Evolutionary conservation across 2,797 vertebrate genomes (phyloP).

Genomic region (Chaetophractus vellerosus): DNA sequence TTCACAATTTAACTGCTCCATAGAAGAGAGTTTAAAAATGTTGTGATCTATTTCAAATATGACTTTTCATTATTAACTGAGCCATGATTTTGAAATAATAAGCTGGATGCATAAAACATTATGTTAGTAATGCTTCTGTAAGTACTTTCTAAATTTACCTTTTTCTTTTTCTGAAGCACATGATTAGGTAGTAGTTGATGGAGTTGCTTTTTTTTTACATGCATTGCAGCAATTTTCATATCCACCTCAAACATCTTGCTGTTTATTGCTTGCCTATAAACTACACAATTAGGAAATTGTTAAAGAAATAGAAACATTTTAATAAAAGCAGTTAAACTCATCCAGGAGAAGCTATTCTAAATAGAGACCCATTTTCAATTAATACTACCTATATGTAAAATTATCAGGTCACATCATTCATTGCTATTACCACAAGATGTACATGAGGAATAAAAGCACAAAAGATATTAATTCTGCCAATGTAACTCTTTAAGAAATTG

Average conservation of each 20-base stretch:
- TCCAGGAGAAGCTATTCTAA: constrained; percentile 70
- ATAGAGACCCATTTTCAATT: not conserved
- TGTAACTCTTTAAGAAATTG: constrained; percentile 41
- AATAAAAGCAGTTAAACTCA: constrained; percentile 77
- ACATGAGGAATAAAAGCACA: not conserved
- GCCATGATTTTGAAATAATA: not conserved
- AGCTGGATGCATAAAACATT: constrained; percentile 44
- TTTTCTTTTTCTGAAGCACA: constrained; percentile 93
- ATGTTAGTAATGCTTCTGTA: constrained; percentile 48
- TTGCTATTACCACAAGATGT: not conserved
- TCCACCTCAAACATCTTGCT: constrained; percentile 95
- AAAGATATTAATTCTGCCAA: not conserved
- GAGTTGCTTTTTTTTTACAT: constrained; percentile 93
- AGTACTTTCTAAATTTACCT: constrained; percentile 88
- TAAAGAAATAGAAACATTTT: constrained; percentile 79
- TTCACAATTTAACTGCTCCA: constrained; percentile 32
- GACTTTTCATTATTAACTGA: not conserved
- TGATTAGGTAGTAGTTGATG: constrained; percentile 93
- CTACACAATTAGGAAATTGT: constrained; percentile 89
- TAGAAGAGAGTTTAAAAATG: not conserved
- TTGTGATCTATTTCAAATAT: constrained; percentile 1
- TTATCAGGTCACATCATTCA: not conserved
- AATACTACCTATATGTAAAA: not conserved
- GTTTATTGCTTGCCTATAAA: constrained; percentile 95
- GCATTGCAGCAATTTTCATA: constrained; percentile 95